Percentiles rank a stretch among this genome's conserved stretches.
Evolutionary conservation across 2,797 vertebrate genomes (phyloP).

Genomic region (Pogonophryne albipinna): DNA sequence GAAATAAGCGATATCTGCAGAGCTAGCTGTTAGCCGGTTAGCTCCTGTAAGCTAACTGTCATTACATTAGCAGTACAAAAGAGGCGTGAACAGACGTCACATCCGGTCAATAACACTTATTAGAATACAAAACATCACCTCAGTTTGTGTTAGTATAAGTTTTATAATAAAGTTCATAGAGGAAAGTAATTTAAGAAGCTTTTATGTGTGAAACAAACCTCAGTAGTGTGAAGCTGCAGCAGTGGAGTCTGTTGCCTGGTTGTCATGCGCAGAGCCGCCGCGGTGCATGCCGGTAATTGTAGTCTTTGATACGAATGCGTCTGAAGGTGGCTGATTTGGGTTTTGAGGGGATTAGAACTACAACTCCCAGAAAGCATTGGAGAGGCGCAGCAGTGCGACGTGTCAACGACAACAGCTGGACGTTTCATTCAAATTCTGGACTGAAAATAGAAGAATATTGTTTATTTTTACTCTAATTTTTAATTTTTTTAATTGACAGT

Average conservation of each 20-base stretch:
- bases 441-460: no score
- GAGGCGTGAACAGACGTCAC: background rate
- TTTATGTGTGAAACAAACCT: conserved; percentile 36
- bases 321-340: no score
- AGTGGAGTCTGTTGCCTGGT: background rate
- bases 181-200: background rate
- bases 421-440: conserved; percentile 28
- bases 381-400: conserved; percentile 38
- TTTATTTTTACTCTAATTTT: no score
- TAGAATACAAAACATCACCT: accelerated
- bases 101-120: accelerated
- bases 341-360: conserved; percentile 22
- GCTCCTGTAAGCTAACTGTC: conserved; percentile 6
- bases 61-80: background rate
- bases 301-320: conserved; percentile 9
- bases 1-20: background rate
- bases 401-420: conserved; percentile 32
- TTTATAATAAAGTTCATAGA: accelerated
- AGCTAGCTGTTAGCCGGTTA: conserved; percentile 31
- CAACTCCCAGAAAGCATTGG: conserved; percentile 29
- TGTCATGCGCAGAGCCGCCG: conserved; percentile 35
- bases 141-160: accelerated
- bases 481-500: no score
- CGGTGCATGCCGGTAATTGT: conserved; percentile 50
- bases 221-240: background rate